phyloP scores from a whole-genome alignment of 2,888 invertebrate species.

The Cybosia mesomella region DNA sequence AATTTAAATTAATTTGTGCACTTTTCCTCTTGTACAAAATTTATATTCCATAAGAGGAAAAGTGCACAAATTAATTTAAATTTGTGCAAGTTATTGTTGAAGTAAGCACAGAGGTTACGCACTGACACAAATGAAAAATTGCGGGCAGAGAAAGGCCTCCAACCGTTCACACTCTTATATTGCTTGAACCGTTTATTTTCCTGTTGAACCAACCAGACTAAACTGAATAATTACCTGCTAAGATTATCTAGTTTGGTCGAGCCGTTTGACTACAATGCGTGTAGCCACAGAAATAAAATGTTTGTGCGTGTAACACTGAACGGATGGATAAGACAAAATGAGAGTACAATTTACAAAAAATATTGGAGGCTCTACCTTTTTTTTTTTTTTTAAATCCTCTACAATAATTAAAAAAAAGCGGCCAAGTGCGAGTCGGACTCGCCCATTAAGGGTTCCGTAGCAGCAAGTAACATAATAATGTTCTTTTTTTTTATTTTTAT shows the following conservation, averaged over 20 bases:
- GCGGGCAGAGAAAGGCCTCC: neutral
- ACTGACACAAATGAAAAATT: neutral
- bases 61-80: too few relatives aligned
- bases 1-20: too few relatives aligned
- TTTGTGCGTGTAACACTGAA: neutral
- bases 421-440: too few relatives aligned
- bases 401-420: too few relatives aligned
- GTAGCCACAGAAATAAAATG: too few relatives aligned
- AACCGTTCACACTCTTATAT: neutral
- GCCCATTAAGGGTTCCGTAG: too few relatives aligned
- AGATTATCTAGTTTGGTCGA: neutral
- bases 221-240: neutral
- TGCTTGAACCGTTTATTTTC: neutral
- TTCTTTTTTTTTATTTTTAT: too few relatives aligned
- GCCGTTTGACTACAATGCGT: neutral
- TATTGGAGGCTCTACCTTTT: neutral
- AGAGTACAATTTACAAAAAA: neutral
- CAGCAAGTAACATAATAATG: too few relatives aligned
- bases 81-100: neutral
- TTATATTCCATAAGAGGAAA: too few relatives aligned
- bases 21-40: too few relatives aligned
- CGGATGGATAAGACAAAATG: neutral
- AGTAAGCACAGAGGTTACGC: neutral
- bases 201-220: neutral
- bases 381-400: too few relatives aligned